Conservation (phyloP, 1,140 invertebrate genomes). For the Ectropis grisescens region DNA sequence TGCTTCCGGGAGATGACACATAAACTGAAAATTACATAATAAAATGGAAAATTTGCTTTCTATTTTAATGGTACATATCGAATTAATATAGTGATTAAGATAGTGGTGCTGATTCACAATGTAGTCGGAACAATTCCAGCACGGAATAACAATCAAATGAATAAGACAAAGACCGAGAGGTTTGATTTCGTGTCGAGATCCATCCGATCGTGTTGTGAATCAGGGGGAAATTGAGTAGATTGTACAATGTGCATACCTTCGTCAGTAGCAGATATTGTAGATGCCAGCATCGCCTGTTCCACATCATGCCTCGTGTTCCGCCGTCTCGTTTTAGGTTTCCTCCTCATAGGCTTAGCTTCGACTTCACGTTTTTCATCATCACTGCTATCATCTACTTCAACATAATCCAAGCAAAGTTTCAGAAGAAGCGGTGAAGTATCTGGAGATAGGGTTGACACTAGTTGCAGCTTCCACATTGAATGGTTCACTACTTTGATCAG, state of each 20-base stretch:
- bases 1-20: conserved; percentile 25
- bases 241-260: conserved; percentile 30
- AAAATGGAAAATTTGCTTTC: neutral
- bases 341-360: conserved; percentile 32
- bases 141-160: too few relatives aligned
- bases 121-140: too few relatives aligned
- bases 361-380: conserved; percentile 51
- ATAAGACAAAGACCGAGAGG: too few relatives aligned
- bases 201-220: too few relatives aligned
- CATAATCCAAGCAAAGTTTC: conserved; percentile 56
- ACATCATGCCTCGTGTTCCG: conserved; percentile 42
- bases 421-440: conserved; percentile 42
- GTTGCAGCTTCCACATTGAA: conserved; percentile 61
- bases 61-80: neutral
- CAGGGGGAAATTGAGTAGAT: too few relatives aligned
- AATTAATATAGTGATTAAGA: too few relatives aligned
- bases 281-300: conserved; percentile 48
- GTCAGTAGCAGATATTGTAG: conserved; percentile 46
- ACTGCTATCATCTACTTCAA: conserved; percentile 55
- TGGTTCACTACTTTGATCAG: conserved; percentile 53
- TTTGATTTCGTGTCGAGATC: too few relatives aligned
- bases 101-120: too few relatives aligned
- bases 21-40: conserved; percentile 36
- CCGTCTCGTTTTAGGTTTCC: conserved; percentile 46
- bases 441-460: conserved; percentile 57